Base-by-base conservation (phyloP, 92 coral and sea anemone genomes). In the Blastomussa wellsi region DNA sequence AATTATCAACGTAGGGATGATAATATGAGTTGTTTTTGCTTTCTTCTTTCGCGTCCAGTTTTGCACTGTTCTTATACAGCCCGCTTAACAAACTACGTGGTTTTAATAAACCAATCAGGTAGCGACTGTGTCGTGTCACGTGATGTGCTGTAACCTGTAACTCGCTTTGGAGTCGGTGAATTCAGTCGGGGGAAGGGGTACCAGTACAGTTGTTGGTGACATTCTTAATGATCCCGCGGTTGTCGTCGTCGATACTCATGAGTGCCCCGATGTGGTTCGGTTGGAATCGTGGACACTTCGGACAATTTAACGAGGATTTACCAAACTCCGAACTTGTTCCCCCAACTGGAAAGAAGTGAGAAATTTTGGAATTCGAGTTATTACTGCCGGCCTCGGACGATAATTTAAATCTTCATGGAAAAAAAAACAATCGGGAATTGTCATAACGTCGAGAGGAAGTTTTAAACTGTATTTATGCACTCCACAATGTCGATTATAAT, bases 41-140 rank as follows among this genome's bases (percentile, higher is more conserved):
- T 9, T 14, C 68, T 26, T 62, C 35, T 8, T 28, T 62, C 32
- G 68, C 33, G 14, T 26, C 68, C 68, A 62, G 68, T 29, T 28
- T 62, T 62, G 5, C 31, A 28, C 24, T 60, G 64, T 20, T 22
- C 64, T 20, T 57, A 1, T 3, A 20, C 0, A 29, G 7, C 2
- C 64, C 60, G 22, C 77, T 72, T 42, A 80, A 22, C 39, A 51
- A 69, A 69, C 77, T 39, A 81, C 36, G 33, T 41, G 39, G 75
- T 80, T 42, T 81, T 81, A 1, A 37, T 28, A 16, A 19, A n/a
- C 82, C 72, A 79, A 62, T 79, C 55, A 64, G 74, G 78, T 81
- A 47, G 78, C 67, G 68, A 70, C 78, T 44, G 85, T 81, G 78
- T 81, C 78, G 78, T 51, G 51, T 70, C 85, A 71, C 79, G 71